These are phyloP conservation scores for Bradypodion ventrale DNA, from an alignment of 2,797 vertebrate species.

Conservation along the genomic window DNA sequence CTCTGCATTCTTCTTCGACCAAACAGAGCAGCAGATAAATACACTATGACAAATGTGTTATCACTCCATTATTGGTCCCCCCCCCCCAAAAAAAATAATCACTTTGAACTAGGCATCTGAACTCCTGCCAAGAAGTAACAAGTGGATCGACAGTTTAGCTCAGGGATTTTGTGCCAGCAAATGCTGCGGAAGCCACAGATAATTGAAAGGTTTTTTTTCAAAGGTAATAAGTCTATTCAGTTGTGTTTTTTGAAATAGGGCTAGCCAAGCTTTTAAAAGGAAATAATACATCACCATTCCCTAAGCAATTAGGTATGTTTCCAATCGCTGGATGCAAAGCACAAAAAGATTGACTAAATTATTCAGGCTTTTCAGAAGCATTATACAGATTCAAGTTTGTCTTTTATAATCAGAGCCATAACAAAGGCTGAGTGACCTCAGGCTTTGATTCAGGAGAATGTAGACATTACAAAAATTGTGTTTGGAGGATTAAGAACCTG, in stretches of 20 bases:
- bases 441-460: neutral
- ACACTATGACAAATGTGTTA: conserved; percentile 53
- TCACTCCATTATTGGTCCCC: conserved; percentile 57
- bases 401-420: neutral
- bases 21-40: conserved; percentile 69
- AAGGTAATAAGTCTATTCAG: conserved; percentile 27
- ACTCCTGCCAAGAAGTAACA: conserved; percentile 48
- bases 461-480: no score
- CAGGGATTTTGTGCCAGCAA: conserved; percentile 12
- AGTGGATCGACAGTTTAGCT: neutral
- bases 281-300: neutral
- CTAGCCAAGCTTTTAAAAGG: neutral
- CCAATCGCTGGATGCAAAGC: neutral
- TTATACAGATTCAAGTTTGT: neutral
- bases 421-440: neutral
- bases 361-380: neutral
- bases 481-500: no score
- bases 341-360: neutral
- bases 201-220: neutral
- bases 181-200: neutral
- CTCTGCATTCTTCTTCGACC: conserved; percentile 51
- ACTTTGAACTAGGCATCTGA: conserved; percentile 49
- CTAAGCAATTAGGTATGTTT: neutral
- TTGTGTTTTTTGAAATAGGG: conserved; percentile 26
- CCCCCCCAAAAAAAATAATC: conserved; percentile 48